Conservation (phyloP, 2,888 invertebrate genomes). For the Eurois occulta region DNA sequence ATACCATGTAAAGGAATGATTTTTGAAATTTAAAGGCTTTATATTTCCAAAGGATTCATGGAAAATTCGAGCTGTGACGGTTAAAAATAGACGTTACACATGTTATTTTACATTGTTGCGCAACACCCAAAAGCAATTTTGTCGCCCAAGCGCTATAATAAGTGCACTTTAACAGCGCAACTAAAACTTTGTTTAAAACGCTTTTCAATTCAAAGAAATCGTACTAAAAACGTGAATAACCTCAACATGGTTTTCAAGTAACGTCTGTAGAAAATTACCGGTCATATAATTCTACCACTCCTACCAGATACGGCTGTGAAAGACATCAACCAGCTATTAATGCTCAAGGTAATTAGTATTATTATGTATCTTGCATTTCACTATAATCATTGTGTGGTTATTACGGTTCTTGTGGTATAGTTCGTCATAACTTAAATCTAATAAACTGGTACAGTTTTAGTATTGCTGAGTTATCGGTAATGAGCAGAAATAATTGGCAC, state of each 20-base stretch:
- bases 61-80: not conserved
- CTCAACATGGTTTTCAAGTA: not conserved
- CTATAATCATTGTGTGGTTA: not conserved
- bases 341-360: not conserved
- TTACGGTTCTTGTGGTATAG: not conserved
- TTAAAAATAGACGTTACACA: not conserved
- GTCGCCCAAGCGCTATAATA: not conserved
- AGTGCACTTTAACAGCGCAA: too few relatives aligned
- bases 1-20: slow-evolving; percentile 45
- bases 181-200: too few relatives aligned
- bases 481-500: not conserved
- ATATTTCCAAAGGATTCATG: slow-evolving; percentile 26
- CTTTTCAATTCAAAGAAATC: not conserved
- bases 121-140: not conserved
- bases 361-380: not conserved
- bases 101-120: not conserved
- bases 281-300: not conserved
- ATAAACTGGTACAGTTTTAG: not conserved
- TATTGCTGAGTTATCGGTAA: not conserved
- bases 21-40: slow-evolving; percentile 30
- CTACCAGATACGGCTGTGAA: too few relatives aligned
- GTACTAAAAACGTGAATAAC: not conserved
- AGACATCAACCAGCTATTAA: not conserved
- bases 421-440: not conserved
- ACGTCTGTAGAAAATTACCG: not conserved